Conservation (phyloP, 2,888 invertebrate genomes). For the Noctua pronuba region DNA sequence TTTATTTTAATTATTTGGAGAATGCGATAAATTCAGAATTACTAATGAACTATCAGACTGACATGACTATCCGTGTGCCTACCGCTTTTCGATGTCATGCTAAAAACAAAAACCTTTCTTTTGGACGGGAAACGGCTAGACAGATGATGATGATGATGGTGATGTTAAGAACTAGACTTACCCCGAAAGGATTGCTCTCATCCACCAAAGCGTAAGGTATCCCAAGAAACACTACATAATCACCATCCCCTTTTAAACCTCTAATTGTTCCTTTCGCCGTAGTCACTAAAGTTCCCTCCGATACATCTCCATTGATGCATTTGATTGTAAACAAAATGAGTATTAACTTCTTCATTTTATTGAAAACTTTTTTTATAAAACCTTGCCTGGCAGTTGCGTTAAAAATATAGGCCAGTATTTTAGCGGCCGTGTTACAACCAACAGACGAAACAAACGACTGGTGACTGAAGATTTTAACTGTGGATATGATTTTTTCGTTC, state of each 20-base stretch:
- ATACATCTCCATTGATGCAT: constrained; percentile 12
- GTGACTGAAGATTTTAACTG: not conserved
- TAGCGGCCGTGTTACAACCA: constrained; percentile 9
- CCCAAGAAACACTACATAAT: constrained; percentile 47
- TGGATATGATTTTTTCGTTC: not conserved
- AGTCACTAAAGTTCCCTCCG: constrained; percentile 1
- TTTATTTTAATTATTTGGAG: not conserved
- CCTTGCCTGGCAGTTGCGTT: not conserved
- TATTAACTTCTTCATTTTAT: constrained; percentile 41
- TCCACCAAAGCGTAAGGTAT: constrained; percentile 58
- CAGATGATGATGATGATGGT: not conserved
- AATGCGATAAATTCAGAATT: not conserved
- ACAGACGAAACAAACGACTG: constrained; percentile 6
- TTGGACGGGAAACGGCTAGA: not conserved
- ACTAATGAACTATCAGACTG: not conserved
- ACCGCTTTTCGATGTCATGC: not conserved
- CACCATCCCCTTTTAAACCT: constrained; percentile 35
- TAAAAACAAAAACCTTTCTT: not conserved
- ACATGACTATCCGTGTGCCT: not conserved
- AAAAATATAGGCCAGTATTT: not conserved
- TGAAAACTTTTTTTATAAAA: not conserved
- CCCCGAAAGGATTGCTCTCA: constrained; percentile 49
- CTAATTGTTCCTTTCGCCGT: constrained; percentile 34
- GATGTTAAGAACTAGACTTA: constrained; percentile 26
- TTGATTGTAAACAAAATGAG: constrained; percentile 35